phyloP scores from a whole-genome alignment of 2,888 invertebrate species.

The Anthrax anthrax region DNA sequence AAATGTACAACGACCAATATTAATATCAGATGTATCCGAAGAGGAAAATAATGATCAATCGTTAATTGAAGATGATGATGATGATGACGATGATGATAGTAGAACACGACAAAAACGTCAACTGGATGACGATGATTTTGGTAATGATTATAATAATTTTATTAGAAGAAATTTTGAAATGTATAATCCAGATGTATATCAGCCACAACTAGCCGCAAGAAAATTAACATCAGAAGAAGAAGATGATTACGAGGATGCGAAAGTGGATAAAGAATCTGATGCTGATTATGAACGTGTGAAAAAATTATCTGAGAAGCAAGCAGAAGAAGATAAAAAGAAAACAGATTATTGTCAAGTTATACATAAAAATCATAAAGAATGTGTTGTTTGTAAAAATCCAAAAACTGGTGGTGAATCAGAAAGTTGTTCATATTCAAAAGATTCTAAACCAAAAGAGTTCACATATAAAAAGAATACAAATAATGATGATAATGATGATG shows the following conservation, averaged over 20 bases:
- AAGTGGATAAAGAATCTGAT: not conserved
- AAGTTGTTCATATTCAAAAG: slow-evolving; percentile 62
- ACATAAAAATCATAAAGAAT: slow-evolving; percentile 43
- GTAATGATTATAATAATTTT: slow-evolving; percentile 27
- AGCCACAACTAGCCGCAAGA: not conserved
- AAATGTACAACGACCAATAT: not conserved
- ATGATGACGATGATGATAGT: slow-evolving; percentile 10
- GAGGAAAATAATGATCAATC: not conserved
- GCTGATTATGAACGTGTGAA: slow-evolving; percentile 41
- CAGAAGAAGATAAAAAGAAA: slow-evolving; percentile 45
- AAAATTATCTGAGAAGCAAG: slow-evolving; percentile 45
- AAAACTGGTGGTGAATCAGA: slow-evolving; percentile 64
- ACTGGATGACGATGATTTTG: slow-evolving; percentile 17
- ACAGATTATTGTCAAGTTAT: slow-evolving; percentile 50
- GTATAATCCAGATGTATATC: not conserved
- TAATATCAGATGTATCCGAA: too few species aligned
- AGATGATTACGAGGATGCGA: not conserved
- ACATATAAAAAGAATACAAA: slow-evolving; percentile 36
- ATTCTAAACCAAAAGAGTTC: slow-evolving; percentile 46
- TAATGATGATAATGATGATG: slow-evolving; percentile 29
- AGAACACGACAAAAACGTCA: slow-evolving; percentile 11
- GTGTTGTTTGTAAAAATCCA: slow-evolving; percentile 58
- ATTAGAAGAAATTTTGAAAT: slow-evolving; percentile 23
- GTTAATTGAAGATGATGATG: slow-evolving; percentile 1
- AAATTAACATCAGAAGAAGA: not conserved